Evolutionary conservation across 2,888 invertebrate genomes (phyloP).

Genomic region (Nomada fucata): DNA sequence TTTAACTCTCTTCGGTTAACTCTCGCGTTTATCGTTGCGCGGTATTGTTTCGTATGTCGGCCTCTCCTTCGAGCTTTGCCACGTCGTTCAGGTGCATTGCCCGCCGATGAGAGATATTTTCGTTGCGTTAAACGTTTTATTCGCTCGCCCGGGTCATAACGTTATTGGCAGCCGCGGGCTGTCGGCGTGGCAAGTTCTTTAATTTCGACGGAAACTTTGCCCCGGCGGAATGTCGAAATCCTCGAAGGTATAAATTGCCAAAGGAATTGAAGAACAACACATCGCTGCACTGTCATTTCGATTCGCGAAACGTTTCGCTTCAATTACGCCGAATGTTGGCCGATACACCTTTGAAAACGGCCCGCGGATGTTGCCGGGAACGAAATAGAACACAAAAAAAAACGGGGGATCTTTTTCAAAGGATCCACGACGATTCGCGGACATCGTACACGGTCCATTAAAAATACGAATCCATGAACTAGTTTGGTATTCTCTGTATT

Average conservation of each 20-base stretch:
- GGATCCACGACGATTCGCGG: not conserved
- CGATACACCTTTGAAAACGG: not conserved
- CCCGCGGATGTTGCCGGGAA: not conserved
- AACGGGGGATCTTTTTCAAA: too few species aligned
- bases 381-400: too few species aligned
- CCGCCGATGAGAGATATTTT: slow-evolving; percentile 41
- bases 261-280: slow-evolving; percentile 22
- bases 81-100: slow-evolving; percentile 37
- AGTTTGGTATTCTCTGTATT: slow-evolving; percentile 64
- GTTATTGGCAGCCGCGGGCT: slow-evolving; percentile 36
- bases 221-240: slow-evolving; percentile 2
- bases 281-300: not conserved
- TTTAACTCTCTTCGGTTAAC: too few species aligned
- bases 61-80: slow-evolving; percentile 13
- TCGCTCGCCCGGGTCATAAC: slow-evolving; percentile 26
- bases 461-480: slow-evolving; percentile 52
- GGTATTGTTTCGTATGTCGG: slow-evolving; percentile 22
- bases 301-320: slow-evolving; percentile 16
- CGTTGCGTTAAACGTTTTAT: slow-evolving; percentile 46
- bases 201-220: not conserved
- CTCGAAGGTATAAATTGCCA: slow-evolving; percentile 7
- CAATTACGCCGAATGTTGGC: slow-evolving; percentile 28
- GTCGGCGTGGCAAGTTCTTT: not conserved
- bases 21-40: slow-evolving; percentile 20
- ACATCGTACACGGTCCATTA: slow-evolving; percentile 14